Evolutionary conservation across 2,797 vertebrate species (phyloP), one percentile per base, ranked within the genome.

Genomic region (Poeciliopsis presidionis): DNA sequence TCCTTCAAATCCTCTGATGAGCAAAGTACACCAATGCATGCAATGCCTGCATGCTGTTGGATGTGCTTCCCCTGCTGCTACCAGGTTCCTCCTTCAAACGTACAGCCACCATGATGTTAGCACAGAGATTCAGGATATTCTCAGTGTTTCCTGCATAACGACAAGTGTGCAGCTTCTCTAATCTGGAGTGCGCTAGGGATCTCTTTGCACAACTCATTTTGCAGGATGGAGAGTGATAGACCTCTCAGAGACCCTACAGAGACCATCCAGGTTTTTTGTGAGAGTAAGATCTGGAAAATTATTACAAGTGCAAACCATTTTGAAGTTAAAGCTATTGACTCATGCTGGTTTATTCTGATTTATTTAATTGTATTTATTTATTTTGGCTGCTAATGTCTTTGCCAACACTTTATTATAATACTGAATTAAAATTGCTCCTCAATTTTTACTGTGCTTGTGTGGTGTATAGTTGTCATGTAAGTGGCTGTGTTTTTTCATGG

Each of bases 401-500:
- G 6, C 39, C 51, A 18, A 18, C 36, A 25, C 5, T 41, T 74
- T 11, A 28, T 41, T 13, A 7, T 8, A 43, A 57, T 8, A 61
- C 57, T 30, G 30, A 30, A 30, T 30, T 28, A 28, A 45, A 59
- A 43, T 18, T 13, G 25, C 33, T 22, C 39, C 36, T 12, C 59
- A 33, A 8, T 47, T 2, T 36, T 39, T 18, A 47, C 41, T 63
- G 43, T 8, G 9, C 47, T 61, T 61, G 12, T 30, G 22, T 45
- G 75, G 36, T 57, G 14, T 69, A 45, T 49, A 22, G n/a, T 53
- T 81, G 41, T 84, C 71, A 72, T 43, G 36, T 43, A 61, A 86
- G 84, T 82, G 73, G 84, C 72, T 73, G 67, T 57, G 75, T 85
- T 91, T 92, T 90, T 90, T 84, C 89, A 86, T 70, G 73, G 84